Conservation (phyloP, 2,797 vertebrate species). For the Chelmon rostratus region DNA sequence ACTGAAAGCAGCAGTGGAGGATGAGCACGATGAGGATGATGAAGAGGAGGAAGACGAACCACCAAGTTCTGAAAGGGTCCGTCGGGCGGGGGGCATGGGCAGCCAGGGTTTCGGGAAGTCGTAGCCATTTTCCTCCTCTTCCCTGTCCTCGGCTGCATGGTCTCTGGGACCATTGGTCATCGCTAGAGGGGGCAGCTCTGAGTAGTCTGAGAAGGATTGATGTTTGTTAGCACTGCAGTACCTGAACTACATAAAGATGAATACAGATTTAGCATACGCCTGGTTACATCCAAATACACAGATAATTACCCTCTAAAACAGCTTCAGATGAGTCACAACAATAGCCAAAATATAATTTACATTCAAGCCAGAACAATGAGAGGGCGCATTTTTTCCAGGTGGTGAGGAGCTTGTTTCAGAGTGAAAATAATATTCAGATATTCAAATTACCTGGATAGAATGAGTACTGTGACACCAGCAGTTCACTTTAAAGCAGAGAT, state of each 20-base stretch:
- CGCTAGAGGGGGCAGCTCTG: constrained; percentile 82
- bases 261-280: neutral
- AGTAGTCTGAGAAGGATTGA: constrained; percentile 81
- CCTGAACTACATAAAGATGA: no score
- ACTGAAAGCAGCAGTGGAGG: constrained; percentile 86
- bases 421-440: constrained; percentile 3
- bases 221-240: neutral
- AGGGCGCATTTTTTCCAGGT: neutral
- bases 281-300: neutral
- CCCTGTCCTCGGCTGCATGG: constrained; percentile 80
- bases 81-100: constrained; percentile 84
- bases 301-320: neutral
- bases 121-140: constrained; percentile 92
- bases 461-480: neutral
- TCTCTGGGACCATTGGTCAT: constrained; percentile 81
- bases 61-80: constrained; percentile 92
- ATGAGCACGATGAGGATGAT: constrained; percentile 72
- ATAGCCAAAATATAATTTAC: neutral
- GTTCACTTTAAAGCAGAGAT: constrained; percentile 3
- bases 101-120: constrained; percentile 91
- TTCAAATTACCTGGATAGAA: neutral
- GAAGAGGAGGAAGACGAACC: constrained; percentile 86
- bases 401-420: neutral
- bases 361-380: constrained; percentile 3
- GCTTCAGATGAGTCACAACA: constrained; percentile 22